These are phyloP conservation scores for Nyctalus aviator DNA, from an alignment of 2,797 vertebrate genomes.

Conservation along the genomic window DNA sequence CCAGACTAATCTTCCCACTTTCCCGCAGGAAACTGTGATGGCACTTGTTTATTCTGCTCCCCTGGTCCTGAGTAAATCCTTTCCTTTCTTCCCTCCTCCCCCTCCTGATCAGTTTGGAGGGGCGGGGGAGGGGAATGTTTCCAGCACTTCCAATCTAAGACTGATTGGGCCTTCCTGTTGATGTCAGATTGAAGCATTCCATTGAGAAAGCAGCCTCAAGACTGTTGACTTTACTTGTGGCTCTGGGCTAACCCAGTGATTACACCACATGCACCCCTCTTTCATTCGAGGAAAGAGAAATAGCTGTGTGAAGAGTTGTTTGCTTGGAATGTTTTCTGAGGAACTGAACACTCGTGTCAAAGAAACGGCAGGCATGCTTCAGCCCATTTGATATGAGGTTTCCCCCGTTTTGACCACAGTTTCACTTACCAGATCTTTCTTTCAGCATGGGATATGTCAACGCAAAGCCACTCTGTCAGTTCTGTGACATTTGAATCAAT, in stretches of 20 bases:
- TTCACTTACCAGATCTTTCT: conserved; percentile 63
- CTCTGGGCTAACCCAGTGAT: conserved; percentile 60
- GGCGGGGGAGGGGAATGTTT: neutral
- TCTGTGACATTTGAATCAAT: conserved; percentile 68
- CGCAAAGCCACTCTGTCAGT: conserved; percentile 80
- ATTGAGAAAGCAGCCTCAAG: conserved; percentile 32
- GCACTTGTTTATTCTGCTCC: conserved; percentile 53
- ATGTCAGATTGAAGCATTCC: conserved; percentile 70
- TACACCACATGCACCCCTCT: conserved; percentile 22
- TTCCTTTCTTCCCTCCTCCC: conserved; percentile 23
- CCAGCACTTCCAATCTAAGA: conserved; percentile 36
- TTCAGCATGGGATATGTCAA: conserved; percentile 27
- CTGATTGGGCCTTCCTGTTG: conserved; percentile 68
- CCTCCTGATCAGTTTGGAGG: neutral
- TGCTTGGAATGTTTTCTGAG: conserved; percentile 63
- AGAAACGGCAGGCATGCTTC: conserved; percentile 13
- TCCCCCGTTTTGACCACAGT: conserved; percentile 62
- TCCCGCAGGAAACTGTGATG: conserved; percentile 42
- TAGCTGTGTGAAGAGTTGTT: conserved; percentile 58
- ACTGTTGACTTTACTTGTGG: conserved; percentile 47
- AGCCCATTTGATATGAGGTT: conserved; percentile 58
- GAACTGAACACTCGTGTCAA: conserved; percentile 65
- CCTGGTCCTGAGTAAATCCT: conserved; percentile 63
- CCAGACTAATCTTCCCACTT: conserved; percentile 72
- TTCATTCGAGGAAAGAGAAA: conserved; percentile 65